These are phyloP conservation scores for Liolophura sinensis DNA, from an alignment of 1,140 invertebrate genomes.

Conservation along the genomic window DNA sequence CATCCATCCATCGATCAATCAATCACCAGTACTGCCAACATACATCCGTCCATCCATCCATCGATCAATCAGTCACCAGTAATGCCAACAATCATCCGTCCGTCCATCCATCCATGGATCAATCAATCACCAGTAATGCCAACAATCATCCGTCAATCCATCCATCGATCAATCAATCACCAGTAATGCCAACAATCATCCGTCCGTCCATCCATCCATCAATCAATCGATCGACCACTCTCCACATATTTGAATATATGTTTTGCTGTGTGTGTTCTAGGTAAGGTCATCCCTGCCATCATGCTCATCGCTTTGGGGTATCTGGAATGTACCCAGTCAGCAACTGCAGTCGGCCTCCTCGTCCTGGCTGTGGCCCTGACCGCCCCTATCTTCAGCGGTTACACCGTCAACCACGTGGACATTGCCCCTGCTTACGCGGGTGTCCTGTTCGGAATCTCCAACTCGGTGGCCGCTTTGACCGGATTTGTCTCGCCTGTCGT, in stretches of 20 bases:
- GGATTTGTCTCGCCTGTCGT: slow-evolving; percentile 48
- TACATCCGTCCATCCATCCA: too few species aligned
- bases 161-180: neutral
- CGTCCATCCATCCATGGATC: neutral
- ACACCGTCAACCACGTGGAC: slow-evolving; percentile 81
- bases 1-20: too few species aligned
- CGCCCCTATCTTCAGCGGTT: slow-evolving; percentile 82
- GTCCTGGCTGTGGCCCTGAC: slow-evolving; percentile 73
- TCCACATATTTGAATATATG: neutral
- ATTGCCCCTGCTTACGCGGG: slow-evolving; percentile 71
- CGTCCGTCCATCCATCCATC: neutral
- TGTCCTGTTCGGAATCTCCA: slow-evolving; percentile 51
- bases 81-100: neutral
- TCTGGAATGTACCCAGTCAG: slow-evolving; percentile 48
- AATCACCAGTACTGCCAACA: too few species aligned
- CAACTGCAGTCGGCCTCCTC: slow-evolving; percentile 79
- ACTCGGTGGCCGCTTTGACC: slow-evolving; percentile 43
- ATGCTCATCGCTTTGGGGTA: slow-evolving; percentile 44
- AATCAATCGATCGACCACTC: neutral
- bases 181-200: neutral
- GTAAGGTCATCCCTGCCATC: slow-evolving; percentile 36
- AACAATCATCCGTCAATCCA: neutral
- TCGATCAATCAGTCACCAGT: too few species aligned
- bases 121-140: neutral
- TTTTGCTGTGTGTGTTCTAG: slow-evolving; percentile 14